Evolutionary conservation across 2,113 vertebrate genomes (phyloP).

Genomic region (Uropsilus gracilis): DNA sequence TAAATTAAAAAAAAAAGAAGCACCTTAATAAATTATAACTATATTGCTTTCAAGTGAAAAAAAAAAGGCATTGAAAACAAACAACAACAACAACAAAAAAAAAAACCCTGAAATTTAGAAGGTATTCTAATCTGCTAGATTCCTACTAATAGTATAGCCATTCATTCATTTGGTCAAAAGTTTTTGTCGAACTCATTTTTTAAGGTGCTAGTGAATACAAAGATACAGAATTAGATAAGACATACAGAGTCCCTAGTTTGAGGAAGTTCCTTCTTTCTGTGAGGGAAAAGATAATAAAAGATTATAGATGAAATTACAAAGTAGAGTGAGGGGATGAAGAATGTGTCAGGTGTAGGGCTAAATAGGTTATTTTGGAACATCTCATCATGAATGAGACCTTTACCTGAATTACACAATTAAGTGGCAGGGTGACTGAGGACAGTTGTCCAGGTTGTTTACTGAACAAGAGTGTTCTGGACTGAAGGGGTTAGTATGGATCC

Average conservation of each 20-base stretch:
- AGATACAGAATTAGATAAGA: not conserved
- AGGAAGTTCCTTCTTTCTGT: not conserved
- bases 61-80: no score
- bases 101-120: not conserved
- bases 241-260: not conserved
- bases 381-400: not conserved
- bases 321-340: not conserved
- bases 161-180: not conserved
- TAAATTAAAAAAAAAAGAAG: no score
- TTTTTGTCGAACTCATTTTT: not conserved
- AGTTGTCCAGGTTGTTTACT: not conserved
- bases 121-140: not conserved
- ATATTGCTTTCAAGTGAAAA: no score
- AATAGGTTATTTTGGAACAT: not conserved
- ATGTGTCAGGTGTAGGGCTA: not conserved
- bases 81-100: no score
- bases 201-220: not conserved
- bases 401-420: not conserved
- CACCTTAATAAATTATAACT: no score
- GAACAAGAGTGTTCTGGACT: accelerated
- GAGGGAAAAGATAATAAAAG: not conserved
- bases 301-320: not conserved
- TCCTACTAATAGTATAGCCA: not conserved
- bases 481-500: not conserved
- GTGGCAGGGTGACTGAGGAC: not conserved